Percentiles rank a stretch among this genome's conserved stretches.
Evolutionary conservation across 2,888 invertebrate genomes (phyloP).

Genomic region (Aphodius sticticus): DNA sequence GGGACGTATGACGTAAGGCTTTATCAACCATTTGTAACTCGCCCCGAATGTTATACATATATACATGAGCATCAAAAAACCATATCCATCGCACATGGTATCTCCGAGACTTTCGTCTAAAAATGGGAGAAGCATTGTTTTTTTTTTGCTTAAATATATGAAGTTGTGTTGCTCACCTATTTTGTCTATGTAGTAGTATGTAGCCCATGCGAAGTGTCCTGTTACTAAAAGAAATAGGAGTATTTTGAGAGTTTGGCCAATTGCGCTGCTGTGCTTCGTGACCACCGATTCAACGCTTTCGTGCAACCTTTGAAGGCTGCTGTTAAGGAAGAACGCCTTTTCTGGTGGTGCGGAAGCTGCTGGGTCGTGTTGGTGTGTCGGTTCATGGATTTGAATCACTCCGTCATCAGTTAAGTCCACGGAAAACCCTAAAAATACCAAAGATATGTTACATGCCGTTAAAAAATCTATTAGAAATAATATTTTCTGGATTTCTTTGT

Average conservation of each 20-base stretch:
- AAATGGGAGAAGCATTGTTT: not conserved
- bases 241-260: not conserved
- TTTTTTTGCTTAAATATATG: not conserved
- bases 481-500: too few species aligned
- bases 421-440: not conserved
- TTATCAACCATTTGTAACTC: slow-evolving; percentile 70
- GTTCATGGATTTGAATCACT: not conserved
- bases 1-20: slow-evolving; percentile 62
- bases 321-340: not conserved
- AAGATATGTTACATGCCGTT: not conserved
- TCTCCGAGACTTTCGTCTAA: slow-evolving; percentile 29
- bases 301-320: not conserved
- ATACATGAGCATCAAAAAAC: slow-evolving; percentile 73
- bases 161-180: not conserved
- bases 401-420: not conserved
- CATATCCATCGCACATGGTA: slow-evolving; percentile 72
- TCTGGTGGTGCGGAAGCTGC: not conserved
- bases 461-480: not conserved
- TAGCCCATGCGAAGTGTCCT: slow-evolving; percentile 35
- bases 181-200: slow-evolving; percentile 32
- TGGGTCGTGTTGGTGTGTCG: not conserved
- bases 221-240: slow-evolving; percentile 20
- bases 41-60: slow-evolving; percentile 68
- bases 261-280: not conserved
- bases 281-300: not conserved